A percentile compares a stretch with the other conserved stretches of the same genome.
Evolutionary conservation across 2,797 vertebrate genomes (phyloP).

Genomic region (Gambusia yucatana): DNA sequence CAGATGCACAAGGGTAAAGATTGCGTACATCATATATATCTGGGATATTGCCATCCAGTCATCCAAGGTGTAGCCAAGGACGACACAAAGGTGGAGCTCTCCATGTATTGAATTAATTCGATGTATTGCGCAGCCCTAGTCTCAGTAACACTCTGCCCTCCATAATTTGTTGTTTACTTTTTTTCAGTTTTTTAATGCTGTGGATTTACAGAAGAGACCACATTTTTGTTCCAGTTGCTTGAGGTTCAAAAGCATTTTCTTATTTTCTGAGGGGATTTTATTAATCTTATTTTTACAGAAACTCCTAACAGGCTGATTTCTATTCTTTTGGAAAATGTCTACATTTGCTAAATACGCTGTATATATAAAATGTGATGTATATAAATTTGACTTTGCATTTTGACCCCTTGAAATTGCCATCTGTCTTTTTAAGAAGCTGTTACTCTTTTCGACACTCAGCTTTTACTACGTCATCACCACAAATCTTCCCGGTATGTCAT

Average conservation of each 20-base stretch:
- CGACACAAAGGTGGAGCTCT: background rate
- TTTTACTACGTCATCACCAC: too few species aligned
- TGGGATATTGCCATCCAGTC: background rate
- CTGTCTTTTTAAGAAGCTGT: too few species aligned
- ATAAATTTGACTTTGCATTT: too few species aligned
- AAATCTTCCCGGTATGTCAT: too few species aligned
- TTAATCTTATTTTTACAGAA: background rate
- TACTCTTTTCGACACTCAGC: too few species aligned
- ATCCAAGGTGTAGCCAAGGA: background rate
- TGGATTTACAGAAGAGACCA: background rate
- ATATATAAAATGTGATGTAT: too few species aligned
- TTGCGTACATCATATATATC: background rate
- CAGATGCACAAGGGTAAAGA: background rate
- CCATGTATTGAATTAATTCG: background rate
- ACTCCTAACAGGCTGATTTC: background rate
- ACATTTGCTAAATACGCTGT: too few species aligned
- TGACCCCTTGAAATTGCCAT: too few species aligned
- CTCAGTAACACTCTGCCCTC: background rate
- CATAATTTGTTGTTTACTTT: background rate
- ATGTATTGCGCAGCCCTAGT: background rate
- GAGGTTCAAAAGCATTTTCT: background rate
- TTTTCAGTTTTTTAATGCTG: background rate
- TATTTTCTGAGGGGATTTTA: background rate
- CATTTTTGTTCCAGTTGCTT: background rate
- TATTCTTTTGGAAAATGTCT: background rate